These are phyloP conservation scores for Oceanites oceanicus DNA, from an alignment of 2,113 vertebrate genomes.

Conservation along the genomic window DNA sequence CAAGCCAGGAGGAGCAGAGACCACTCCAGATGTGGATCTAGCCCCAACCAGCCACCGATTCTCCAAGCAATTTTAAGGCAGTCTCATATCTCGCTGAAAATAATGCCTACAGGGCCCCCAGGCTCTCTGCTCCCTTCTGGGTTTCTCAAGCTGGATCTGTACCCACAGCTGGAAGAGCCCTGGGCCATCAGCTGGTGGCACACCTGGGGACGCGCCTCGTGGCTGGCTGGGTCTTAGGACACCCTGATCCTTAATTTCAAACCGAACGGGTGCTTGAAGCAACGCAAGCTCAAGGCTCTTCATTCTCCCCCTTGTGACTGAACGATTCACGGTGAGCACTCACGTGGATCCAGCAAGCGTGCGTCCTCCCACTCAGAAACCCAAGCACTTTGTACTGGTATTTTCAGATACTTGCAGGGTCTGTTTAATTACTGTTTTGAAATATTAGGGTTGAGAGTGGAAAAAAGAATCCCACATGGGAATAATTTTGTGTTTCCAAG, in stretches of 20 bases:
- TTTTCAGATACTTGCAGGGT: neutral
- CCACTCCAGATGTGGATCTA: accelerated
- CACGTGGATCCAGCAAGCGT: accelerated
- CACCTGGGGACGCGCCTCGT: accelerated
- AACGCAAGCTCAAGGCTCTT: neutral
- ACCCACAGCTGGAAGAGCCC: neutral
- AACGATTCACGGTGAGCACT: neutral
- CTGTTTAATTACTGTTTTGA: neutral
- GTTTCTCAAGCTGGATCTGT: neutral
- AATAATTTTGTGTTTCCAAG: neutral
- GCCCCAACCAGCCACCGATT: neutral
- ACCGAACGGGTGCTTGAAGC: accelerated
- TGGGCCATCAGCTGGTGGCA: neutral
- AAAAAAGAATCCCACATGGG: neutral
- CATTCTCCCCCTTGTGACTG: neutral
- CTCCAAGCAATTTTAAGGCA: neutral
- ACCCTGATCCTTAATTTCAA: neutral
- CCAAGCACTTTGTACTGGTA: neutral
- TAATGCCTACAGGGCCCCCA: accelerated
- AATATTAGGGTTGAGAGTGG: neutral
- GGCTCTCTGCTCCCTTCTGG: neutral
- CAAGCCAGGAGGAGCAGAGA: neutral
- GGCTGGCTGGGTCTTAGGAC: neutral
- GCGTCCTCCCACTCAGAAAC: neutral
- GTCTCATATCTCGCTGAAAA: neutral